Percentiles rank a stretch among this genome's conserved stretches.
Conservation (phyloP, 2,113 vertebrate genomes). For the Forbesichthys agassizii region DNA sequence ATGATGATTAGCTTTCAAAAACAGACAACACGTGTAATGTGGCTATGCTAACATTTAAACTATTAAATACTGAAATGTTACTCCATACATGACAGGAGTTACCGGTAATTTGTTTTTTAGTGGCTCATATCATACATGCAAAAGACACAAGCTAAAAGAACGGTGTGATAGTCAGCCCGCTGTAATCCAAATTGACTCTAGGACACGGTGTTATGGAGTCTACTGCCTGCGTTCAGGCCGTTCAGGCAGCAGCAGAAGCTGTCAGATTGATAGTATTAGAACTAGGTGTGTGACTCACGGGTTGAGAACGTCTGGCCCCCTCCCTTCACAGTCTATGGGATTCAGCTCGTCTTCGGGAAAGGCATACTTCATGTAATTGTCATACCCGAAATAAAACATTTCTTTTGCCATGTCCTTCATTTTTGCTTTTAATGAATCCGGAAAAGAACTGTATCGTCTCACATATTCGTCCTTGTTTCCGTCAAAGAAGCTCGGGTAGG, state of each 20-base stretch:
- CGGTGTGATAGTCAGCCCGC: neutral
- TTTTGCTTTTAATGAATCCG: slow-evolving; percentile 80
- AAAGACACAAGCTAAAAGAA: neutral
- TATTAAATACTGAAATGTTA: neutral
- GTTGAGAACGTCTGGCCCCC: slow-evolving; percentile 89
- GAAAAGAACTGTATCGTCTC: slow-evolving; percentile 85
- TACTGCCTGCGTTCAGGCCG: too few relatives aligned
- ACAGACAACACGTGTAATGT: neutral
- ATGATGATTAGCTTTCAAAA: neutral
- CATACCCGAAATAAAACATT: slow-evolving; percentile 96
- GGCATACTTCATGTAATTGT: slow-evolving; percentile 96
- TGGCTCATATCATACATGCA: slow-evolving; percentile 17
- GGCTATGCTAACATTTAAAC: neutral
- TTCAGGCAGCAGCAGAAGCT: too few relatives aligned
- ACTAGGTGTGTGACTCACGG: slow-evolving; percentile 81
- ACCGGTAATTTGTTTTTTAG: slow-evolving; percentile 9
- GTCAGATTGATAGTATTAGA: neutral
- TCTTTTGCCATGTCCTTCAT: slow-evolving; percentile 89
- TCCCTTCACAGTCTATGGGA: slow-evolving; percentile 90
- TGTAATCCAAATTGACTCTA: neutral
- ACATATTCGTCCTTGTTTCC: slow-evolving; percentile 84
- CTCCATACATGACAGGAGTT: neutral
- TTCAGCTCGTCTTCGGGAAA: slow-evolving; percentile 96
- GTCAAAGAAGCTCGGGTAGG: slow-evolving; percentile 75
- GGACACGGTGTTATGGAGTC: too few relatives aligned